Percentiles rank a stretch among this genome's conserved stretches.
Evolutionary conservation across 1,140 invertebrate species (phyloP).

Genomic region (Drosophila biarmipes): DNA sequence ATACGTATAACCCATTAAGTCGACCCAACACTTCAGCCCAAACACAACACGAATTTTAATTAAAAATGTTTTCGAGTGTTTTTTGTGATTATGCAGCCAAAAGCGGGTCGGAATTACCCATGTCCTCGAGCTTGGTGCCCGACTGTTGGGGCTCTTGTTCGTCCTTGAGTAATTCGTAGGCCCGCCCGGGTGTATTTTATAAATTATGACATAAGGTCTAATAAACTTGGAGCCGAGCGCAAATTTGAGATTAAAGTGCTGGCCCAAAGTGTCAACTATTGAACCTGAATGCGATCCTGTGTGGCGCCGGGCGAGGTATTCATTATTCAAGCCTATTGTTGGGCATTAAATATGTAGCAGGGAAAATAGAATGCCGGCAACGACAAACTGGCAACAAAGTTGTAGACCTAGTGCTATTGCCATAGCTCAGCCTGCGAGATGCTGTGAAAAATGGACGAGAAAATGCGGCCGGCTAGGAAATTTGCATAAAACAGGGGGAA

Average conservation of each 20-base stretch:
- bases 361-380: conserved; percentile 28
- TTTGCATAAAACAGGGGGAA: conserved; percentile 67
- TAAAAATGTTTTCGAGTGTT: conserved; percentile 73
- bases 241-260: conserved; percentile 53
- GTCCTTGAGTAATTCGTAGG: conserved; percentile 51
- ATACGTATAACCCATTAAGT: conserved; percentile 21
- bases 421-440: conserved; percentile 29
- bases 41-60: conserved; percentile 75
- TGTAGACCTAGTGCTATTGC: conserved; percentile 33
- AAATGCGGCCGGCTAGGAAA: conserved; percentile 70
- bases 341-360: conserved; percentile 71
- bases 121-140: conserved; percentile 36
- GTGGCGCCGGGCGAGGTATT: conserved; percentile 53
- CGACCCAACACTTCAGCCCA: conserved; percentile 49
- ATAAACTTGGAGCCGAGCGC: conserved; percentile 46
- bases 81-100: conserved; percentile 60
- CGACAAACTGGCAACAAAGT: conserved; percentile 65
- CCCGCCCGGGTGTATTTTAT: conserved; percentile 64
- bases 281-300: conserved; percentile 26
- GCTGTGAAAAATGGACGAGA: conserved; percentile 69
- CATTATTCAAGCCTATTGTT: conserved; percentile 77
- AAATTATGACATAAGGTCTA: conserved; percentile 76
- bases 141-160: conserved; percentile 21
- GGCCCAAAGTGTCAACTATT: conserved; percentile 66
- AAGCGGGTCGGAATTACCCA: conserved; percentile 27